Evolutionary conservation across 2,113 vertebrate species (phyloP), one percentile per base, ranked within the genome.

Genomic region (Gobiocypris rarus): DNA sequence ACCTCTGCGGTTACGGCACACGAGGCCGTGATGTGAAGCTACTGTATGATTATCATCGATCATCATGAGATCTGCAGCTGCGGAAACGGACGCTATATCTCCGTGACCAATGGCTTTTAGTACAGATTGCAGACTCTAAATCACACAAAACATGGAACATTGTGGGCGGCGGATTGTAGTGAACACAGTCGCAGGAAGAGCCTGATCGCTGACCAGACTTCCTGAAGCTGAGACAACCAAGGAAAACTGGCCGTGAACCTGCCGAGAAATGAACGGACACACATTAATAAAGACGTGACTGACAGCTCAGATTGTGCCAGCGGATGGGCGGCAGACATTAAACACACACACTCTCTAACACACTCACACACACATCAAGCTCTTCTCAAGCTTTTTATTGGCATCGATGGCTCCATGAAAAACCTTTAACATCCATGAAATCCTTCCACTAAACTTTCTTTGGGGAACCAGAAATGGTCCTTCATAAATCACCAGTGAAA

Each of bases 171-270:
- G 31, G 28, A 75, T 34, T 38, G 74, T 38, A 14, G 24, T 1
- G 28, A 56, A 56, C 52, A 75, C 73, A 76, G 74, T 56, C 1
- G 10, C 74, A 58, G 56, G 78, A 61, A 81, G 11, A n/a, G 28
- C n/a, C n/a, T 50, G 78, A 3, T 50, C 48, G 15, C 17, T 5
- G 34, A 50, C 15, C 41, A 65, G 11, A 56, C 31, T 70, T 59
- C 65, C 48, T 54, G 31, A 69, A 52, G 13, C 52, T 54, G 17
- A 6, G 17, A 19, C 17, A 54, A 38, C 50, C 65, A 26, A 14
- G 22, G 17, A 3, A 22, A 24, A 70, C 48, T 1, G 4, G 7
- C 31, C 65, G 0, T 2, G 9, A 69, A 22, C 31, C 1, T 7
- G 17, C 31, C 1, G 13, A 48, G 67, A 43, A 71, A 3, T 38